Conservation (phyloP, 2,113 vertebrate genomes). For the Mastomys natalensis region DNA sequence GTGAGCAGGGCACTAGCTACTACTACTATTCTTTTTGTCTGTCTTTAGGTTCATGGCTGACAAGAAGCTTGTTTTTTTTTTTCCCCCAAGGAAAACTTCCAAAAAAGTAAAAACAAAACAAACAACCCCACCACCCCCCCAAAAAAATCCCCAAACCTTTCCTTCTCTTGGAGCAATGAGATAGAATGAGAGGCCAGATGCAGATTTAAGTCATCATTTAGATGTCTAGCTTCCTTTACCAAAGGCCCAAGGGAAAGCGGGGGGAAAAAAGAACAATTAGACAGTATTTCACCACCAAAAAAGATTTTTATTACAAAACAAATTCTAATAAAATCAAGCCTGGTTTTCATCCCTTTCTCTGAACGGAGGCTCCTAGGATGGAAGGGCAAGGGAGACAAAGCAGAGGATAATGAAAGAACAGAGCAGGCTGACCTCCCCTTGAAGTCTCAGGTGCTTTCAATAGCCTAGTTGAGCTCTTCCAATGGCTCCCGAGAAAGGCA, state of each 20-base stretch:
- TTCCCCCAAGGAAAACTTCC: background rate
- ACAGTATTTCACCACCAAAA: constrained; percentile 73
- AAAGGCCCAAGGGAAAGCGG: constrained; percentile 34
- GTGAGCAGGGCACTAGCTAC: background rate
- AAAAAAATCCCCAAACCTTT: background rate
- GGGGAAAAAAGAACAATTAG: constrained; percentile 42
- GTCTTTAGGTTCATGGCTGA: background rate
- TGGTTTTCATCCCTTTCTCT: constrained; percentile 56
- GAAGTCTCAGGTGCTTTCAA: constrained; percentile 58
- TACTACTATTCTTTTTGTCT: background rate
- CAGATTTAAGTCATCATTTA: constrained; percentile 30
- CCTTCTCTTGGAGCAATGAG: constrained; percentile 5
- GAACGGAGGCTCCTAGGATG: constrained; percentile 44
- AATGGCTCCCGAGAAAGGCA: constrained; percentile 49
- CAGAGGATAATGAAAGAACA: constrained; percentile 62
- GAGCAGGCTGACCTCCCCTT: constrained; percentile 46
- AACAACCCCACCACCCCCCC: no score
- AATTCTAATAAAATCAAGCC: constrained; percentile 75
- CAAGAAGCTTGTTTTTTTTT: background rate
- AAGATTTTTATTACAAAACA: constrained; percentile 80
- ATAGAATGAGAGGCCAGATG: background rate
- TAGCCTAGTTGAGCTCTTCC: constrained; percentile 62
- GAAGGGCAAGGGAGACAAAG: background rate
- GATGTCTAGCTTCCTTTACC: constrained; percentile 34
- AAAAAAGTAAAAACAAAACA: background rate